Conservation (phyloP, 2,888 invertebrate species). For the Mesoligia furuncula region DNA sequence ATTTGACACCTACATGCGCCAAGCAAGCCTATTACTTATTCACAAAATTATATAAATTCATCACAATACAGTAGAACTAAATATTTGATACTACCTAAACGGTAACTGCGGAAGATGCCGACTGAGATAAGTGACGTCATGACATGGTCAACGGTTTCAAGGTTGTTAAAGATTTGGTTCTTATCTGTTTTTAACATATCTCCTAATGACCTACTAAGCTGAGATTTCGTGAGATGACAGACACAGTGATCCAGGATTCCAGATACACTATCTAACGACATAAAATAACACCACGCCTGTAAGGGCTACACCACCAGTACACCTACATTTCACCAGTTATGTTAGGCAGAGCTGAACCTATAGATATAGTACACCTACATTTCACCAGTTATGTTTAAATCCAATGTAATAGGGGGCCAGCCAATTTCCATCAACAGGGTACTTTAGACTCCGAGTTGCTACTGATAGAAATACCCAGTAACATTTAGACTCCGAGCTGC, state of each 20-base stretch:
- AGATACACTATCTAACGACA: background rate
- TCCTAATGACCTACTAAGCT: slow-evolving; percentile 66
- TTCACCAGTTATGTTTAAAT: background rate
- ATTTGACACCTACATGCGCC: background rate
- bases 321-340: no score
- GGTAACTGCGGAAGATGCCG: slow-evolving; percentile 7
- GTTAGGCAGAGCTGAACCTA: no score
- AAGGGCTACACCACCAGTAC: no score
- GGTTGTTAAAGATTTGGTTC: slow-evolving; percentile 74
- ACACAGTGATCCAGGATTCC: background rate
- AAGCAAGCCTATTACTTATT: background rate
- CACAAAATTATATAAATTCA: background rate
- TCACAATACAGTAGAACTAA: background rate
- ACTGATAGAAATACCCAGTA: background rate
- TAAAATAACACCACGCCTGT: background rate
- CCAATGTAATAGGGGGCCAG: background rate
- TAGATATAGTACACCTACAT: no score
- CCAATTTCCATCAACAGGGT: background rate
- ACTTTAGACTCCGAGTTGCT: no score
- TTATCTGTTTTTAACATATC: slow-evolving; percentile 74
- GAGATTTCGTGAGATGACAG: slow-evolving; percentile 51
- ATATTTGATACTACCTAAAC: slow-evolving; percentile 2
- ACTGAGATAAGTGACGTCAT: slow-evolving; percentile 69
- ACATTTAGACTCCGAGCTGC: no score
- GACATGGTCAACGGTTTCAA: slow-evolving; percentile 72